Conservation (phyloP, 2,113 vertebrate genomes). For the Delphinapterus leucas region DNA sequence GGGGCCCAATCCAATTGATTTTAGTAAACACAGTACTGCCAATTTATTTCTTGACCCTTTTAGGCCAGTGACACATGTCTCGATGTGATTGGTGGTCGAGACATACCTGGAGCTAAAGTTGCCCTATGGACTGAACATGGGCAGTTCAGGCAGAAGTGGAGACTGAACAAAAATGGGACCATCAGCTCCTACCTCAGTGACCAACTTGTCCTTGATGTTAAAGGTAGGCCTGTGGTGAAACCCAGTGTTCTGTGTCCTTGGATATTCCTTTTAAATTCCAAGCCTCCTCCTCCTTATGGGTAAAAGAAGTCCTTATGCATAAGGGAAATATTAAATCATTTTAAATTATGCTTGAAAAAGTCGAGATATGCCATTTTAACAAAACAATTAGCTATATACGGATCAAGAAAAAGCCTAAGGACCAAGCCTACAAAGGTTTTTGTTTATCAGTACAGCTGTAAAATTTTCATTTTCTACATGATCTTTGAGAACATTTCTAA, state of each 20-base stretch:
- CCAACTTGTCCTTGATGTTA: constrained; percentile 88
- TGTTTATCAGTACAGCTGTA: background rate
- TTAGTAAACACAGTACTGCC: background rate
- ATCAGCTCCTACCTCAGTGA: constrained; percentile 87
- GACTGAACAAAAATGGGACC: constrained; percentile 85
- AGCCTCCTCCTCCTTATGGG: background rate
- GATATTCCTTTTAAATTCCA: background rate
- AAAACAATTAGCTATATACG: background rate
- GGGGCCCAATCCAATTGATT: background rate
- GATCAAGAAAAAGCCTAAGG: background rate
- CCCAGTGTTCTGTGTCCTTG: background rate
- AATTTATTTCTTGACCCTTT: background rate
- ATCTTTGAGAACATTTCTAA: background rate
- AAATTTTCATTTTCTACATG: background rate
- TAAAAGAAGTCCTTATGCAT: background rate
- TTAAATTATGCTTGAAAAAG: background rate
- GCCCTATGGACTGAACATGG: constrained; percentile 89
- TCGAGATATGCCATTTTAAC: background rate
- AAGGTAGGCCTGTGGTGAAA: constrained; percentile 79
- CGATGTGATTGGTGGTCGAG: constrained; percentile 88
- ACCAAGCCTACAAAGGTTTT: background rate
- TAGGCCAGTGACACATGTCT: constrained; percentile 87
- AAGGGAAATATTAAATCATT: background rate
- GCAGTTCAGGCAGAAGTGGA: constrained; percentile 88
- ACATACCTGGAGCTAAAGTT: constrained; percentile 85